Evolutionary conservation across 1,140 invertebrate genomes (phyloP).

Genomic region (Luehdorfia chinensis): DNA sequence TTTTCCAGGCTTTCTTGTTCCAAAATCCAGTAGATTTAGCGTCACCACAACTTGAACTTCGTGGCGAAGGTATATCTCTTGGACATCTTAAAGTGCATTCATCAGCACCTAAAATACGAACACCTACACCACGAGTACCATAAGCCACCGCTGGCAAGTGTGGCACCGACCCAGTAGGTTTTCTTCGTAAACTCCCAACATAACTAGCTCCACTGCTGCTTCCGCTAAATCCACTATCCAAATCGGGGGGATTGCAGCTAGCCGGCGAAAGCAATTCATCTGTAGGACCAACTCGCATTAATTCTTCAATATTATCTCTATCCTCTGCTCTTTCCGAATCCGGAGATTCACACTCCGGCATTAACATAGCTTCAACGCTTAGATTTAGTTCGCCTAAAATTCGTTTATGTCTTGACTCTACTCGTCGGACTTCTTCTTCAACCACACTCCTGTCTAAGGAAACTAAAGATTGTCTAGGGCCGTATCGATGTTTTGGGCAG

Average conservation of each 20-base stretch:
- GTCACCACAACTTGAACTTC: constrained; percentile 71
- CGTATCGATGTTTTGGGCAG: constrained; percentile 73
- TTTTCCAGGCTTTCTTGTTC: constrained; percentile 87
- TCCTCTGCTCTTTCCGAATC: constrained; percentile 72
- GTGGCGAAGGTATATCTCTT: constrained; percentile 50
- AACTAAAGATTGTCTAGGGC: constrained; percentile 75
- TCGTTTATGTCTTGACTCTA: constrained; percentile 86
- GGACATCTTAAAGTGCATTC: constrained; percentile 56
- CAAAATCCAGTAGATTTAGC: constrained; percentile 79
- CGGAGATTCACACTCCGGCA: constrained; percentile 81
- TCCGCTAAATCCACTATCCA: constrained; percentile 89
- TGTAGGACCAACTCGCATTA: constrained; percentile 83
- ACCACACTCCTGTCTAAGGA: constrained; percentile 82
- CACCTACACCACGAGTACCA: constrained; percentile 64
- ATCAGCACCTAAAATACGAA: constrained; percentile 61
- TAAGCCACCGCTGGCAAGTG: constrained; percentile 75
- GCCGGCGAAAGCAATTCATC: constrained; percentile 84
- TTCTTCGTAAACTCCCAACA: constrained; percentile 80
- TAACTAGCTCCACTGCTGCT: constrained; percentile 88
- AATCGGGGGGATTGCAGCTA: constrained; percentile 81
- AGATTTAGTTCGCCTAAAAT: constrained; percentile 91
- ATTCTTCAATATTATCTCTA: constrained; percentile 81
- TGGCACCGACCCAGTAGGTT: constrained; percentile 73
- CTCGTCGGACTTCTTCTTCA: constrained; percentile 88
- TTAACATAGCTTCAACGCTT: constrained; percentile 91